Evolutionary conservation across 1,140 invertebrate genomes (phyloP).

Genomic region (Drosophila nasuta): DNA sequence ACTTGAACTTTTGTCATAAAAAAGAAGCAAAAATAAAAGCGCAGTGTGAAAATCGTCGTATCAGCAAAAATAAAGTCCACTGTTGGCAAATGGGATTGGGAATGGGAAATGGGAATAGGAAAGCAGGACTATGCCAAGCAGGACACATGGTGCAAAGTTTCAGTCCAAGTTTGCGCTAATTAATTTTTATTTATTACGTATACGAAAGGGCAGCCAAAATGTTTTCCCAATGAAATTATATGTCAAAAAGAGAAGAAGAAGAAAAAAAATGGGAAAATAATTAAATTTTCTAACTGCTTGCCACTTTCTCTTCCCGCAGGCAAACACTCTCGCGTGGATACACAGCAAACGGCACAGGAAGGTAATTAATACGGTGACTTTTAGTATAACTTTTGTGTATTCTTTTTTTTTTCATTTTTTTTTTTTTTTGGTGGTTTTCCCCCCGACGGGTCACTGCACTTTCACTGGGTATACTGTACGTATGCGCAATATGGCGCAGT

Average conservation of each 20-base stretch:
- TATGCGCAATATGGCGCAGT: slow-evolving; percentile 66
- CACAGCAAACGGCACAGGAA: slow-evolving; percentile 75
- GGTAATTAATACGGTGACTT: slow-evolving; percentile 72
- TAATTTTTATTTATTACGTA: slow-evolving; percentile 81
- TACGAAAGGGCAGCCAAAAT: slow-evolving; percentile 46
- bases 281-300: slow-evolving; percentile 65
- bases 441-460: slow-evolving; percentile 21
- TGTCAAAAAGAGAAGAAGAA: slow-evolving; percentile 17
- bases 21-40: slow-evolving; percentile 60
- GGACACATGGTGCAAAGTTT: slow-evolving; percentile 44
- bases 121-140: slow-evolving; percentile 2
- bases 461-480: slow-evolving; percentile 30
- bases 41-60: slow-evolving; percentile 61
- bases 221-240: slow-evolving; percentile 60
- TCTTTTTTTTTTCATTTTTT: slow-evolving; percentile 3
- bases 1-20: slow-evolving; percentile 80
- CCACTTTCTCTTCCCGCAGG: slow-evolving; percentile 53
- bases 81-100: neutral
- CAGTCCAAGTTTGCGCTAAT: slow-evolving; percentile 69
- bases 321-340: slow-evolving; percentile 73
- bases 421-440: slow-evolving; percentile 8
- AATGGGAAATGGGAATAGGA: slow-evolving; percentile 5
- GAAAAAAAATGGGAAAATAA: slow-evolving; percentile 59
- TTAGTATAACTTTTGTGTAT: slow-evolving; percentile 24
- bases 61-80: slow-evolving; percentile 66